Evolutionary conservation across 2,797 vertebrate species (phyloP).

Genomic region (Tapera naevia): DNA sequence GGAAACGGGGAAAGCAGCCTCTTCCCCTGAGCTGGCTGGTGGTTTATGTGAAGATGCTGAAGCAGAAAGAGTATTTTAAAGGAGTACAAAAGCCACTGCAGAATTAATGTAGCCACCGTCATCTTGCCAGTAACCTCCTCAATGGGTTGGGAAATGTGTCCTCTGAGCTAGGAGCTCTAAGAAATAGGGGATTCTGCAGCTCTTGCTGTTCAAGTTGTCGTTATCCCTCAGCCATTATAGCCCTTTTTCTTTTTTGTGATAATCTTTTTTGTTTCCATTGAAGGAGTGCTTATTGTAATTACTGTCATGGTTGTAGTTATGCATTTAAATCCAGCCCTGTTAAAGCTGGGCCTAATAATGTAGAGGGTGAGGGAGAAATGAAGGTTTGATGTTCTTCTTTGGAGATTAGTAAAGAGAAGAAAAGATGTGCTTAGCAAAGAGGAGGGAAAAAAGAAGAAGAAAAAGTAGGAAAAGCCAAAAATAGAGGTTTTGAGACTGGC

Average conservation of each 20-base stretch:
- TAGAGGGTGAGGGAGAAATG: background rate
- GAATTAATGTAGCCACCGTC: constrained; percentile 54
- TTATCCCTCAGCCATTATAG: background rate
- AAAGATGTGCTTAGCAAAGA: background rate
- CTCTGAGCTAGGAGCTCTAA: constrained; percentile 23
- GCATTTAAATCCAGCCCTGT: constrained; percentile 26
- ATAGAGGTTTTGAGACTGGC: constrained; percentile 5
- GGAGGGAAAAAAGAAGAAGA: background rate
- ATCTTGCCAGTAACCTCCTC: constrained; percentile 61
- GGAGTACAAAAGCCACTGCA: constrained; percentile 30
- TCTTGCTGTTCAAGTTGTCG: background rate
- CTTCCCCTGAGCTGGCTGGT: background rate
- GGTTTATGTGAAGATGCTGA: constrained; percentile 1
- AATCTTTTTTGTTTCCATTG: constrained; percentile 13
- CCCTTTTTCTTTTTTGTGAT: background rate
- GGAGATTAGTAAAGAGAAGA: background rate
- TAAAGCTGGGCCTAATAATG: background rate
- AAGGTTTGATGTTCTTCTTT: constrained; percentile 40
- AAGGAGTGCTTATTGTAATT: constrained; percentile 53
- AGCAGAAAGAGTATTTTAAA: constrained; percentile 14
- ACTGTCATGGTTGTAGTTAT: constrained; percentile 39
- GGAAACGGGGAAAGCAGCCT: background rate
- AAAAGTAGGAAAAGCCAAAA: constrained; percentile 21
- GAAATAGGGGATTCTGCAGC: background rate
- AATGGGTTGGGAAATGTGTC: constrained; percentile 40